Percentiles rank a stretch among this genome's conserved stretches.
phyloP scores from a whole-genome alignment of 2,113 vertebrate species.

The Colinus virginianus region DNA sequence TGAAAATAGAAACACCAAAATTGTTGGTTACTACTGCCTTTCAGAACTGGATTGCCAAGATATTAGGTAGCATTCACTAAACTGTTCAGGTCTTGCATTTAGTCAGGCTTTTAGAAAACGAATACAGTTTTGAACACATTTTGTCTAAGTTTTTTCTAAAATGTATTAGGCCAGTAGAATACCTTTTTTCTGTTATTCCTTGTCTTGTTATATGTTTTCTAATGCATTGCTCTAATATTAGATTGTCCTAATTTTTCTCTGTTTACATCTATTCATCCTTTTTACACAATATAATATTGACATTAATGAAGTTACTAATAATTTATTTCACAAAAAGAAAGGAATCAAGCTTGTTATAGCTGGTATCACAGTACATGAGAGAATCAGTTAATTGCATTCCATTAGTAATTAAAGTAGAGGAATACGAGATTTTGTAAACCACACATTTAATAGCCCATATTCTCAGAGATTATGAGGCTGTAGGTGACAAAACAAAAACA shows the following conservation, averaged over 20 bases:
- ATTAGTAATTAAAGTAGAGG: constrained; percentile 45
- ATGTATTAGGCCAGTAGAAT: not conserved
- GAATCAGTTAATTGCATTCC: constrained; percentile 57
- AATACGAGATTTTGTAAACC: constrained; percentile 62
- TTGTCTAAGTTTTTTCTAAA: not conserved
- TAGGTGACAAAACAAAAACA: not conserved
- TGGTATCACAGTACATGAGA: constrained; percentile 33
- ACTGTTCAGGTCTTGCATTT: not conserved
- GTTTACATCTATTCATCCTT: constrained; percentile 33
- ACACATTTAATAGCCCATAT: not conserved
- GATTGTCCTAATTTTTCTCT: not conserved
- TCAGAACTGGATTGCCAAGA: not conserved
- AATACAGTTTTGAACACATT: not conserved
- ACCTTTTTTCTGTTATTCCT: not conserved
- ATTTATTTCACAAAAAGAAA: constrained; percentile 50
- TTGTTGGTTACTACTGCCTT: not conserved
- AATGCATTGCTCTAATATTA: not conserved
- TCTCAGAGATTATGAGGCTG: not conserved
- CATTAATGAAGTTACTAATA: constrained; percentile 56
- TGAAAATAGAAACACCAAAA: not conserved
- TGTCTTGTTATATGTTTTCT: not conserved
- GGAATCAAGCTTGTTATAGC: constrained; percentile 41
- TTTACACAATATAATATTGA: constrained; percentile 4
- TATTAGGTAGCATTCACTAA: not conserved
- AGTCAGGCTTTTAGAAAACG: not conserved